phyloP scores from a whole-genome alignment of 1,140 invertebrate genomes.

The Tetramorium simillimum region DNA sequence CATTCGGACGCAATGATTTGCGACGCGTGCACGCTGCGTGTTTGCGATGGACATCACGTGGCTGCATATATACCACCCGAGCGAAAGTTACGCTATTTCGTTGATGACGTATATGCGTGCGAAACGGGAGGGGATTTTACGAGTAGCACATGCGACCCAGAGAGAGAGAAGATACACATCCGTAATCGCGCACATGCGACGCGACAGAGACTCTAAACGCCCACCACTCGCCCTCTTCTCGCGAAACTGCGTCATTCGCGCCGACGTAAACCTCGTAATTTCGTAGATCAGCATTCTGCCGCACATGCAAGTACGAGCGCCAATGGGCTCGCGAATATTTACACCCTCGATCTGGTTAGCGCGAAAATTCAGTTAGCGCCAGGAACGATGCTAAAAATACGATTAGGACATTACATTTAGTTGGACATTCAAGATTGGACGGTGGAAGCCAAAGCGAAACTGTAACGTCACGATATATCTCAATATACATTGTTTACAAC shows the following conservation, averaged over 20 bases:
- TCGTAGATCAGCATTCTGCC: constrained; percentile 23
- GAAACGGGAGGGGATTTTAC: constrained; percentile 7
- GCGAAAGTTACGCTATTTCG: constrained; percentile 58
- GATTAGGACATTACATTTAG: constrained; percentile 30
- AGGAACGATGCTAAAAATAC: constrained; percentile 31
- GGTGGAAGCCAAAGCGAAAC: too few relatives aligned
- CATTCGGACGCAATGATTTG: constrained; percentile 12
- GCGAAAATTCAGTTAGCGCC: background rate
- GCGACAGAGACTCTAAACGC: constrained; percentile 44
- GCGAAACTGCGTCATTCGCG: constrained; percentile 63
- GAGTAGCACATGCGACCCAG: constrained; percentile 20
- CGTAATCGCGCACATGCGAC: constrained; percentile 18
- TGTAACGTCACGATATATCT: background rate
- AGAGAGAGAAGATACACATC: constrained; percentile 2
- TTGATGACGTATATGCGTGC: constrained; percentile 53
- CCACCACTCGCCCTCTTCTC: constrained; percentile 43
- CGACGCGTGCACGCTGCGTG: background rate
- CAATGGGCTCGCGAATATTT: constrained; percentile 34
- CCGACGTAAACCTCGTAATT: constrained; percentile 60
- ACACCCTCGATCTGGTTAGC: background rate
- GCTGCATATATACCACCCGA: background rate
- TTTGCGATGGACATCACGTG: background rate
- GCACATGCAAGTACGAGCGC: background rate
- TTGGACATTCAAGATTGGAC: background rate
- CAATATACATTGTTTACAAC: background rate